A percentile compares a stretch with the other conserved stretches of the same genome.
These are phyloP conservation scores for Cryptus armator DNA, from an alignment of 2,888 invertebrate genomes.

Conservation along the genomic window DNA sequence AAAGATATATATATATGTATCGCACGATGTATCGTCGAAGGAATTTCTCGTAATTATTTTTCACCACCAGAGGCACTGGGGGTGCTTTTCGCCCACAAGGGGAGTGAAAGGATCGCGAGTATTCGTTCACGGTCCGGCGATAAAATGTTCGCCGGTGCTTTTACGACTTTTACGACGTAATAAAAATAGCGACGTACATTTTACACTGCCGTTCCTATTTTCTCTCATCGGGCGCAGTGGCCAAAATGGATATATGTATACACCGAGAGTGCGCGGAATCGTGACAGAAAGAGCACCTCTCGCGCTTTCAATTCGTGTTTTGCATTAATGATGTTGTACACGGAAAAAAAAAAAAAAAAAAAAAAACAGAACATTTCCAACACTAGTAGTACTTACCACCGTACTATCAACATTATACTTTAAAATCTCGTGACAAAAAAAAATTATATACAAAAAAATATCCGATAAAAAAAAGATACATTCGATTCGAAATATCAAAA, in stretches of 20 bases:
- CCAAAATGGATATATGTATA: conserved; percentile 21
- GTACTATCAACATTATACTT: too few species aligned
- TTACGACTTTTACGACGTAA: conserved; percentile 61
- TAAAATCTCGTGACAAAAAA: too few species aligned
- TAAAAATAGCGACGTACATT: conserved; percentile 64
- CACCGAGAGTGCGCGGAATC: background rate
- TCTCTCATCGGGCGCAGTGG: conserved; percentile 40
- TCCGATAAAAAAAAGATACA: too few species aligned
- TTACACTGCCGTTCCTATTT: conserved; percentile 54
- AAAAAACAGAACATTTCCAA: background rate
- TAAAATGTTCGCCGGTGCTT: conserved; percentile 58
- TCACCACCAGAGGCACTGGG: background rate
- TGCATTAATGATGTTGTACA: conserved; percentile 34
- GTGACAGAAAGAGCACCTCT: conserved; percentile 5
- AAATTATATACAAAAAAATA: too few species aligned
- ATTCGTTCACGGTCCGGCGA: conserved; percentile 47
- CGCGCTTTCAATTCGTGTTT: conserved; percentile 40
- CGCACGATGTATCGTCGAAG: conserved; percentile 3
- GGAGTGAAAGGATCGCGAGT: conserved; percentile 12
- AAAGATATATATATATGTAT: too few species aligned
- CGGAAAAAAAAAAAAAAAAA: background rate
- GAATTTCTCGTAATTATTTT: conserved; percentile 48
- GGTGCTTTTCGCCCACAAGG: background rate
- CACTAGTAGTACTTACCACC: background rate
- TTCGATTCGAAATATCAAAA: too few species aligned